A percentile compares a stretch with the other conserved stretches of the same genome.
phyloP scores from a whole-genome alignment of 2,888 invertebrate species.

The Athrips mouffetella region DNA sequence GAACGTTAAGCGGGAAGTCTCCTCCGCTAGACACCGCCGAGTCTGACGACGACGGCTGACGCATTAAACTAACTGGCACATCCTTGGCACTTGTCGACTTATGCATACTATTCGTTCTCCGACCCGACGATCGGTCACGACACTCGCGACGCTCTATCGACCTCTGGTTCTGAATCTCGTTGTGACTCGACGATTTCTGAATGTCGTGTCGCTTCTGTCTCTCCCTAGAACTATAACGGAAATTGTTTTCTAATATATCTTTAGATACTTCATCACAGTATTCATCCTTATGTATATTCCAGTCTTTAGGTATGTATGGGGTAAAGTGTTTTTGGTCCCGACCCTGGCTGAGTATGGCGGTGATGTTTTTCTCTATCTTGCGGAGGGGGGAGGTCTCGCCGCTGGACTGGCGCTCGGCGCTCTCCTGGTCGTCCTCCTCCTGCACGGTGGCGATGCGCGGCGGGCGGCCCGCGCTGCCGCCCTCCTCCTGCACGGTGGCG shows the following conservation, averaged over 20 bases:
- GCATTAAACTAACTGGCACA: slow-evolving; percentile 78
- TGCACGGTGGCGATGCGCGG: slow-evolving; percentile 85
- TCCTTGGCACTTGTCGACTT: slow-evolving; percentile 87
- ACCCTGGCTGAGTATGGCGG: slow-evolving; percentile 81
- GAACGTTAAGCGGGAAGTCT: slow-evolving; percentile 81
- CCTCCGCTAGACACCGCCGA: slow-evolving; percentile 75
- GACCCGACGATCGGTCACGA: slow-evolving; percentile 67
- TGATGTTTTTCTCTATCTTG: slow-evolving; percentile 85
- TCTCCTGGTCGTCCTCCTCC: slow-evolving; percentile 83
- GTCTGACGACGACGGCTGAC: slow-evolving; percentile 72
- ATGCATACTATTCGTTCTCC: slow-evolving; percentile 82
- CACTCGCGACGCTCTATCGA: slow-evolving; percentile 69
- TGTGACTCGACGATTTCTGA: slow-evolving; percentile 81
- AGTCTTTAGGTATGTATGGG: slow-evolving; percentile 76
- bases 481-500: slow-evolving; percentile 85
- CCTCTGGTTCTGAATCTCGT: slow-evolving; percentile 77
- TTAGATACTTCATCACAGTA: slow-evolving; percentile 76
- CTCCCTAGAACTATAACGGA: slow-evolving; percentile 75
- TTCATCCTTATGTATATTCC: slow-evolving; percentile 78
- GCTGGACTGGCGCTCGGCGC: slow-evolving; percentile 79
- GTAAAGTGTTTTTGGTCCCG: slow-evolving; percentile 76
- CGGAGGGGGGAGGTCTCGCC: slow-evolving; percentile 82
- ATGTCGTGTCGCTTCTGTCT: slow-evolving; percentile 77
- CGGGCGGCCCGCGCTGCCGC: slow-evolving; percentile 81
- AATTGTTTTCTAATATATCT: slow-evolving; percentile 72